Evolutionary conservation across 2,797 vertebrate species (phyloP).

Genomic region (Pteropus rufus): DNA sequence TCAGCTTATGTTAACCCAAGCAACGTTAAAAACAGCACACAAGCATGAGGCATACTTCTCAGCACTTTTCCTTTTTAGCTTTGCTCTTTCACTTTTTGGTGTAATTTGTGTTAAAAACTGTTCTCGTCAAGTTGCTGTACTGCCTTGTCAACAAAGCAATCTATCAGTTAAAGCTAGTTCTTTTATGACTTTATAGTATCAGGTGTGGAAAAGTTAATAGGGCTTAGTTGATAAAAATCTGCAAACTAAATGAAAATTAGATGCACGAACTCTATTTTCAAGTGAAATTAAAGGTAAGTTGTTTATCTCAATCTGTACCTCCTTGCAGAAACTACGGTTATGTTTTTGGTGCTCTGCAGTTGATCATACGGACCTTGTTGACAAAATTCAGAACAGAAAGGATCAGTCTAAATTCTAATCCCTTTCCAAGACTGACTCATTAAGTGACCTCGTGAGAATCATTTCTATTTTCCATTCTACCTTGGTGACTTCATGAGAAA

Average conservation of each 20-base stretch:
- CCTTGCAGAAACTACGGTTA: background rate
- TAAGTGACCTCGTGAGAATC: constrained; percentile 64
- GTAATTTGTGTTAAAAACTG: constrained; percentile 56
- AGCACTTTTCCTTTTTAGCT: constrained; percentile 61
- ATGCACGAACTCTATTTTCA: constrained; percentile 27
- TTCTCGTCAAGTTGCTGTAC: constrained; percentile 31
- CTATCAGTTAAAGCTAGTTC: constrained; percentile 38
- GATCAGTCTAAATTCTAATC: constrained; percentile 49
- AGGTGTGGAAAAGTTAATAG: constrained; percentile 44
- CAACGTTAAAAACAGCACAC: background rate
- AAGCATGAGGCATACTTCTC: background rate
- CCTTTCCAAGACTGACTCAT: constrained; percentile 71
- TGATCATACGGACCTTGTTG: constrained; percentile 47
- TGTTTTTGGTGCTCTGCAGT: background rate
- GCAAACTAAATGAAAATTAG: constrained; percentile 60
- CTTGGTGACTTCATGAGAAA: constrained; percentile 59
- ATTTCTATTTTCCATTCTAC: constrained; percentile 59
- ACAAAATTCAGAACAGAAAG: constrained; percentile 50
- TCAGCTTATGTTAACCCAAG: background rate
- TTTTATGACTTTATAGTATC: constrained; percentile 59
- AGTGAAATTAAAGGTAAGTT: constrained; percentile 40
- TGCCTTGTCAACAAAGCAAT: constrained; percentile 48
- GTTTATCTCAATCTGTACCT: constrained; percentile 37
- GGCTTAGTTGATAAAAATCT: constrained; percentile 72
- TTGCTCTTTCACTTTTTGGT: constrained; percentile 60